phyloP scores from a whole-genome alignment of 2,888 invertebrate genomes.

The Oscheius onirici region DNA sequence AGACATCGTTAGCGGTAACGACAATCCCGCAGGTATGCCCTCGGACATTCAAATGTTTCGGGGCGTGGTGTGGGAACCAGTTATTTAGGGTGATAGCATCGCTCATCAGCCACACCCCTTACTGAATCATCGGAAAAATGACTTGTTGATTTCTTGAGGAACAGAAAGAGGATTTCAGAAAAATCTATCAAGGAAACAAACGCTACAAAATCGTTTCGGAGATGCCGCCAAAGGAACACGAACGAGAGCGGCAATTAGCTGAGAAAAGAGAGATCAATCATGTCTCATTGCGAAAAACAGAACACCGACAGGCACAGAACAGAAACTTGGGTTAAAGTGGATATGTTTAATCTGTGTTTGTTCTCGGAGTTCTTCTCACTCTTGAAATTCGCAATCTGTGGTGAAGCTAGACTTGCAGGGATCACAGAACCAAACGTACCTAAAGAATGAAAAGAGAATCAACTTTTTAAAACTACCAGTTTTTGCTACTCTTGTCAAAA shows the following conservation, averaged over 20 bases:
- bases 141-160: neutral
- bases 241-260: conserved; percentile 11
- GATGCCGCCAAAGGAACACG: conserved; percentile 26
- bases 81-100: conserved; percentile 28
- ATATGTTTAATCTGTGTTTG: conserved; percentile 2
- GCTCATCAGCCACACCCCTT: conserved; percentile 24
- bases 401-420: conserved; percentile 21
- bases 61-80: conserved; percentile 29
- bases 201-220: conserved; percentile 11
- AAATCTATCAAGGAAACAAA: neutral
- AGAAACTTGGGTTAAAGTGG: neutral
- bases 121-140: conserved; percentile 8
- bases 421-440: conserved; percentile 28
- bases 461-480: conserved; percentile 15
- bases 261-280: conserved; percentile 9
- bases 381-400: conserved; percentile 19
- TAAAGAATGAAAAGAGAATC: neutral
- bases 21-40: neutral
- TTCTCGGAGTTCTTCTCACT: neutral
- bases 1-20: neutral
- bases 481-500: neutral
- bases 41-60: conserved; percentile 25
- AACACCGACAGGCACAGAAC: neutral
- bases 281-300: neutral
- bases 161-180: neutral